Conservation (phyloP, 2,888 invertebrate species). For the Pachymerium ferrugineum region DNA sequence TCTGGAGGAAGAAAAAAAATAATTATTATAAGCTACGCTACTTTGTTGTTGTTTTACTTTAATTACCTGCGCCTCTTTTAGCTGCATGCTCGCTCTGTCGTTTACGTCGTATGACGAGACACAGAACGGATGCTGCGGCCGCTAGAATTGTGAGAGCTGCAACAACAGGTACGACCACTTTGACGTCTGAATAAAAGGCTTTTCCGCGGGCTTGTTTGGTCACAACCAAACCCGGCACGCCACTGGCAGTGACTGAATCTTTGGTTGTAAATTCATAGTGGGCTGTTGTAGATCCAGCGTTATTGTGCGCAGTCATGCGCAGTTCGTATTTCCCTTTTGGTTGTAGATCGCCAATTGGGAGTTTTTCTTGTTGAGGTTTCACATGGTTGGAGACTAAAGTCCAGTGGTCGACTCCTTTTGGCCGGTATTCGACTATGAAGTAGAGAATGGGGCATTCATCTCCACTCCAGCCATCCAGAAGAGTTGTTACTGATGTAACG, state of each 20-base stretch:
- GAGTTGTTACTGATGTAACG: constrained; percentile 62
- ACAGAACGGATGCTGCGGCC: background rate
- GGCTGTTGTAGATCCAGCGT: constrained; percentile 33
- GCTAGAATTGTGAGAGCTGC: background rate
- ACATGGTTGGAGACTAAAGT: constrained; percentile 90
- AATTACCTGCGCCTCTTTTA: background rate
- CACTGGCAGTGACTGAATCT: background rate
- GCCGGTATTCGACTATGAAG: constrained; percentile 90
- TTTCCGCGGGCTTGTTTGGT: background rate
- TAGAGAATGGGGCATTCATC: constrained; percentile 93
- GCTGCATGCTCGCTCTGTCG: background rate
- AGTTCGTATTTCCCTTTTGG: constrained; percentile 91
- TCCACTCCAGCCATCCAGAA: constrained; percentile 87
- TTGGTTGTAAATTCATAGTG: constrained; percentile 30
- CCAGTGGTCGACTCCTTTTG: constrained; percentile 63
- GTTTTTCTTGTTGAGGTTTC: constrained; percentile 75
- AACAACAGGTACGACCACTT: background rate
- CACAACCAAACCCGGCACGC: background rate
- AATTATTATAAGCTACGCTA: too few species aligned
- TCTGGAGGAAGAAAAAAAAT: background rate
- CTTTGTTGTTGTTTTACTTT: background rate
- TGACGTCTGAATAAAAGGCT: constrained; percentile 26
- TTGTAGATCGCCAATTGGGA: constrained; percentile 81
- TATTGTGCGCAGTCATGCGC: constrained; percentile 54
- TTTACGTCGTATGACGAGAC: background rate